phyloP scores from a whole-genome alignment of 2,888 invertebrate genomes.

The Rhaphigaster nebulosa region DNA sequence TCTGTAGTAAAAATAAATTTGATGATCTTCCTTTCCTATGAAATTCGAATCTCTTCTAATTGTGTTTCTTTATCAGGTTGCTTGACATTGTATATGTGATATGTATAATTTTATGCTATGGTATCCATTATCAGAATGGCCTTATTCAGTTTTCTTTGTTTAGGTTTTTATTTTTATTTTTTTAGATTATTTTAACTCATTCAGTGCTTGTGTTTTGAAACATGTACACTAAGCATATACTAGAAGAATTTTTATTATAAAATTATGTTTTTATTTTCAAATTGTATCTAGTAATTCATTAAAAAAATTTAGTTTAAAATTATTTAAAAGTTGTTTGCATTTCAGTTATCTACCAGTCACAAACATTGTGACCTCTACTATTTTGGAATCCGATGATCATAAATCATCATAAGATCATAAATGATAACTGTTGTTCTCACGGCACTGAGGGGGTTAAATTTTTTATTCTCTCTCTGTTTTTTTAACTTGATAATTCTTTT shows the following conservation, averaged over 20 bases:
- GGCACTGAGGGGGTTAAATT: slow-evolving; percentile 3
- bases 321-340: neutral
- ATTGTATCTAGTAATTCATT: neutral
- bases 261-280: neutral
- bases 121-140: neutral
- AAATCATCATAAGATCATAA: neutral
- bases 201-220: neutral
- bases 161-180: neutral
- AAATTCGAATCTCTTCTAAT: neutral
- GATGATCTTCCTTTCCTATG: neutral
- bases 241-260: neutral
- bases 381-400: neutral
- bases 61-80: neutral
- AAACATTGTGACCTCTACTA: neutral
- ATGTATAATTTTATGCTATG: neutral
- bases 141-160: neutral
- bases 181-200: neutral
- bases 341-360: too few species aligned
- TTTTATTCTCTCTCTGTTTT: neutral
- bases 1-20: neutral
- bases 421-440: neutral
- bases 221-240: neutral
- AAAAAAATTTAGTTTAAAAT: neutral
- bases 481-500: neutral
- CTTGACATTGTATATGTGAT: slow-evolving; percentile 29